Evolutionary conservation across 1,140 invertebrate genomes (phyloP).

Genomic region (Papilio glaucus): DNA sequence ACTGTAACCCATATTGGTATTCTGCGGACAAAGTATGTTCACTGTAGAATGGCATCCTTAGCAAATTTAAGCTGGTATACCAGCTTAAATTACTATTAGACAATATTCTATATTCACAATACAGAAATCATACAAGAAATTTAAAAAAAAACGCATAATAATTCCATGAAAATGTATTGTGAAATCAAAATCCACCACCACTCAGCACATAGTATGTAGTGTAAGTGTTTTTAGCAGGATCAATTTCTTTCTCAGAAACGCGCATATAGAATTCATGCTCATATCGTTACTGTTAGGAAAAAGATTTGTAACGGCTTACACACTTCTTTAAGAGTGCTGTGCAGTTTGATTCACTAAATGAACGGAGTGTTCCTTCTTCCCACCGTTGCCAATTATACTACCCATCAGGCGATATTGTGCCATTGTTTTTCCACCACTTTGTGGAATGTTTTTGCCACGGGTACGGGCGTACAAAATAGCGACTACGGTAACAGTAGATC

Average conservation of each 20-base stretch:
- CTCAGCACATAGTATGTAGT: neutral
- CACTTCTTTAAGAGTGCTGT: neutral
- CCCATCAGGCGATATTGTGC: too few species aligned
- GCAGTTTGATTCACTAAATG: too few species aligned
- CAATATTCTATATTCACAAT: neutral
- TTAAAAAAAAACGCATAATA: neutral
- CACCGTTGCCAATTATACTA: too few species aligned
- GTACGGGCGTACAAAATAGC: too few species aligned
- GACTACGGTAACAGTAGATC: too few species aligned
- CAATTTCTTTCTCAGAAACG: neutral
- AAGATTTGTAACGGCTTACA: neutral
- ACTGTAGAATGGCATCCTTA: neutral
- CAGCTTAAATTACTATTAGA: too few species aligned
- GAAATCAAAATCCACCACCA: neutral
- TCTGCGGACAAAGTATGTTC: conserved; percentile 33
- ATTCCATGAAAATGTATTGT: neutral
- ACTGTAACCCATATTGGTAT: conserved; percentile 19
- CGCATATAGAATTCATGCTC: neutral
- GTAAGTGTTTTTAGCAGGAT: neutral
- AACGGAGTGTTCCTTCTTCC: too few species aligned
- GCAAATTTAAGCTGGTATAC: neutral
- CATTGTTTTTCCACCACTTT: too few species aligned
- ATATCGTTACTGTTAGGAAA: neutral
- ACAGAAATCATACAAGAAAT: neutral
- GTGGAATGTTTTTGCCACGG: too few species aligned